Base-by-base conservation (phyloP, 2,113 vertebrate genomes). In the Lepus europaeus region DNA sequence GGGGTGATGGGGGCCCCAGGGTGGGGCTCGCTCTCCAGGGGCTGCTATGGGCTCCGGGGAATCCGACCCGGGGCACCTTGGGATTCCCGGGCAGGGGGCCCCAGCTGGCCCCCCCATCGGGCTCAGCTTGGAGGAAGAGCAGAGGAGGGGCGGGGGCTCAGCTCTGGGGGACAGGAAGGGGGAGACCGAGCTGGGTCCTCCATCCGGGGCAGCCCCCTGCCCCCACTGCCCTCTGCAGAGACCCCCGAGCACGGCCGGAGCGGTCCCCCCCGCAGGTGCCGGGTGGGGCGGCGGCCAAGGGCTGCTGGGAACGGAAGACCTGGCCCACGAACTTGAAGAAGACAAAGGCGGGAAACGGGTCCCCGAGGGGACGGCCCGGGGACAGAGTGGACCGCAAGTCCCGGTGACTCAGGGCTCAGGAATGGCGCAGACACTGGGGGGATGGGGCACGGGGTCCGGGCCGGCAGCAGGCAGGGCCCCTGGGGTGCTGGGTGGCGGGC, bases 371-470 rank as follows among this genome's bases (percentile, higher is more conserved):
- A 33, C 53, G 33, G 53, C 73, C 56, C 6, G 66, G 82, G 95
- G 79, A 87, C 91, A 76, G 63, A 82, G 92, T 1, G 51, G 80
- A 61, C 72, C 94, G 66, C 77, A 66, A 27, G 83, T 6, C 45
- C 3, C 2, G 33, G 84, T 94, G 96, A 97, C 76, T 87, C 91
- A 89, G 89, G 61, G 82, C 69, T 66, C 84, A 77, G 95, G 95
- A 94, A 93, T 61, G 90, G 70, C 33, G 8, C 36, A n/a, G 70
- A 51, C 7, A 23, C n/a, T 12, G 83, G 87, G 61, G 69, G 68
- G 56, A 25, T 10, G 19, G 86, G 68, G 19, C 49, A 5, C 84
- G 87, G 82, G 61, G 94, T 85, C 17, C 3, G 66, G 45, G 45
- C 49, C 11, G 4, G 29, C 31, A 22, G 0, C 4, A 61, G 85